Evolutionary conservation across 2,113 vertebrate species (phyloP).

Genomic region (Cettia cetti): DNA sequence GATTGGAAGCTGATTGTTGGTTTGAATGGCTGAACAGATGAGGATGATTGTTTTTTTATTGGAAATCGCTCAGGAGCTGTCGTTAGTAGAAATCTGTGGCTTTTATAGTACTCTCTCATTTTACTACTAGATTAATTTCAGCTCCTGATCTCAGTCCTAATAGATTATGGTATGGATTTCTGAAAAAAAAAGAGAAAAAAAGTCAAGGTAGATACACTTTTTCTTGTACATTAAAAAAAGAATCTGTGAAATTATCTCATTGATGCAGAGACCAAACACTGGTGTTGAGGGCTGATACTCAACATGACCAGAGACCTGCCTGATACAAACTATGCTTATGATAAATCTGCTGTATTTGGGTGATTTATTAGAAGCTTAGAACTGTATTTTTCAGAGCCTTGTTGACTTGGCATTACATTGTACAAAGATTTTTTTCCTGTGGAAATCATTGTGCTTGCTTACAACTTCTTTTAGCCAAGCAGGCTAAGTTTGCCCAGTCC

Average conservation of each 20-base stretch:
- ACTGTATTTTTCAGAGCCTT: neutral
- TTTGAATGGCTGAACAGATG: conserved; percentile 31
- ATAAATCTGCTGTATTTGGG: neutral
- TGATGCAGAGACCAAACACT: neutral
- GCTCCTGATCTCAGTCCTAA: neutral
- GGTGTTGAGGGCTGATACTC: neutral
- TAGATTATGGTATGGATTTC: neutral
- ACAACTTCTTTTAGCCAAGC: neutral
- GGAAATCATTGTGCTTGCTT: neutral
- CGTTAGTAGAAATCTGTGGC: conserved; percentile 3
- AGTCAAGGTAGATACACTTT: neutral
- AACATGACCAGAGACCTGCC: neutral
- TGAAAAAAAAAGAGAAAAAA: neutral
- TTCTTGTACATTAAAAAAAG: neutral
- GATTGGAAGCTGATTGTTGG: neutral
- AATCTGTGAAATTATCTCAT: neutral
- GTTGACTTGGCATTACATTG: neutral
- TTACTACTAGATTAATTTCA: conserved; percentile 24
- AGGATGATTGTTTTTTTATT: conserved; percentile 17
- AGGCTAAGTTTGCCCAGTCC: neutral
- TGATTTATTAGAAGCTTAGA: neutral
- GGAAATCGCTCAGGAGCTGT: conserved; percentile 6
- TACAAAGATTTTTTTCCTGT: neutral
- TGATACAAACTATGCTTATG: neutral
- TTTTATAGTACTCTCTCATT: neutral